Evolutionary conservation across 2,113 vertebrate species (phyloP).

Genomic region (Lagopus leucura): DNA sequence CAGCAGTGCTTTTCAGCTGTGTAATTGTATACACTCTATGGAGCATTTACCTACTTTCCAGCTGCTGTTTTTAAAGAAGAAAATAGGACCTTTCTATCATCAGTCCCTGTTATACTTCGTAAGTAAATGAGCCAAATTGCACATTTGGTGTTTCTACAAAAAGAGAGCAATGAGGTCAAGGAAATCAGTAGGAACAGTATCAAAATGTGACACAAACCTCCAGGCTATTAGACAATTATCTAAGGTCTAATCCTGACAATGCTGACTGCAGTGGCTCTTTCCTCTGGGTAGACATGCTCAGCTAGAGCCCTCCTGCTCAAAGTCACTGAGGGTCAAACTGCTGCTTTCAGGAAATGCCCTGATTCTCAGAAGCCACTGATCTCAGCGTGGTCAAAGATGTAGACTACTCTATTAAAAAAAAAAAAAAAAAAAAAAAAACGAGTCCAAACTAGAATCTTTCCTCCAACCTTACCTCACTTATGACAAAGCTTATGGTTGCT

Average conservation of each 20-base stretch:
- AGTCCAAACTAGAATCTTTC: not conserved
- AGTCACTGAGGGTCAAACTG: not conserved
- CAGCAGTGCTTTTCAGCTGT: not conserved
- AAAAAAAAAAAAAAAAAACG: not conserved
- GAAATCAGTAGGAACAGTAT: slow-evolving; percentile 1
- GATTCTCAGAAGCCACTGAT: not conserved
- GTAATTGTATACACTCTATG: not conserved
- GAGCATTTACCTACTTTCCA: slow-evolving; percentile 1
- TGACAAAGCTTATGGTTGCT: not conserved
- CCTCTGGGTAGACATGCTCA: not conserved
- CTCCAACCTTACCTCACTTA: not conserved
- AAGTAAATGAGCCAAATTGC: not conserved
- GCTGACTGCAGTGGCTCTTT: not conserved
- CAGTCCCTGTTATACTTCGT: not conserved
- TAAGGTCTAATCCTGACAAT: not conserved
- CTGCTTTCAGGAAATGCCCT: not conserved
- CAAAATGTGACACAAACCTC: not conserved
- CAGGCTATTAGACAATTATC: not conserved
- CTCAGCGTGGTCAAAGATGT: not conserved
- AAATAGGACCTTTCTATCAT: not conserved
- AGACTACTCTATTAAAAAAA: not conserved
- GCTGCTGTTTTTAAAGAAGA: not conserved
- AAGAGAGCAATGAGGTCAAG: not conserved
- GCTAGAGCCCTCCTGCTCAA: not conserved
- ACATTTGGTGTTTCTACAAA: not conserved